Evolutionary conservation across 2,797 vertebrate species (phyloP), one percentile per base, ranked within the genome.

Genomic region (Merluccius polli): DNA sequence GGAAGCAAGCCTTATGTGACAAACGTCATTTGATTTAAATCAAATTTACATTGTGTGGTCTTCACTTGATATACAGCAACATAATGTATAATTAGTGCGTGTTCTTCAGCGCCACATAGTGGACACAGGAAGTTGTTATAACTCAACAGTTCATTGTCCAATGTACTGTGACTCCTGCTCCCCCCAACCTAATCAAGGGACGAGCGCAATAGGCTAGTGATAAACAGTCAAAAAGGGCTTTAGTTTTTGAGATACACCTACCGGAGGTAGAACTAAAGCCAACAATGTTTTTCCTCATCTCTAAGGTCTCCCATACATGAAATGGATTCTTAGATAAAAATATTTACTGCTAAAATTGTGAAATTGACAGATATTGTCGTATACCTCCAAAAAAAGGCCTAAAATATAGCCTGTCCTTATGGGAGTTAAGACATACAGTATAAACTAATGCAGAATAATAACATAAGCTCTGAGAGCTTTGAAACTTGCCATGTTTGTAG

Each of bases 201-300:
- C n/a, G n/a, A n/a, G n/a, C n/a, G n/a, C n/a, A n/a, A n/a, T n/a
- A n/a, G n/a, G n/a, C n/a, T n/a, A n/a, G n/a, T n/a, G n/a, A n/a
- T n/a, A n/a, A n/a, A n/a, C n/a, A n/a, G n/a, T n/a, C n/a, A n/a
- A n/a, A n/a, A n/a, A n/a, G n/a, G n/a, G n/a, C n/a, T n/a, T n/a
- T n/a, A n/a, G n/a, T 33, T 41, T 41, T 12, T 41, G 27, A 70
- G 68, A 70, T 70, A 70, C 30, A 10, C 68, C 68, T 70, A 70
- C 30, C 30, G 2, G 24, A 70, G 15, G 68, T 70, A 70, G 68
- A 70, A 70, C 30, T 30, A 32, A 74, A 74, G 29, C 12, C 30
- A 74, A 33, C 31, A 74, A 31, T 48, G 52, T 67, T 35, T 74
- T 74, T 27, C 29, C 18, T 65, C 52, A 65, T 65, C 73, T 74